Evolutionary conservation across 1,140 invertebrate genomes (phyloP), one percentile per base, ranked within the genome.

Genomic region (Eumeta japonica): DNA sequence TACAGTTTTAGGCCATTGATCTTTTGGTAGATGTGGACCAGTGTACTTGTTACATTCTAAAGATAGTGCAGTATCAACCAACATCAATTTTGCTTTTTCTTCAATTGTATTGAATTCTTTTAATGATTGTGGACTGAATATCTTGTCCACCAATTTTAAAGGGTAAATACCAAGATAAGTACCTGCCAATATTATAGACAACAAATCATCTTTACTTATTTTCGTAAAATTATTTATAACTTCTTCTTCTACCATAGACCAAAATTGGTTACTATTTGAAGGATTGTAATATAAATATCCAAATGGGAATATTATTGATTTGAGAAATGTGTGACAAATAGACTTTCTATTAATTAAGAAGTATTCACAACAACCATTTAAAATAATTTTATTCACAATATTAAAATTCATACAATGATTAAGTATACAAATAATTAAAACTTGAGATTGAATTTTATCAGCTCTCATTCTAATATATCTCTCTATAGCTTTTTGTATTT

Each of bases 91-190:
- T 14, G 73, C 52, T 16, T 52, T 37, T 41, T 65, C 55, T 32
- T 63, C 59, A 24, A 61, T 50, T 10, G 57, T 59, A 45, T 80
- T 76, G 16, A 88, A 50, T 42, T 79, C 78, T 29, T 81, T 74
- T 27, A 87, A 55, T 50, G 87, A 85, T 38, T 81, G 76, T 5
- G 77, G 64, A 40, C 78, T 82, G 40, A 87, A 84, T 28, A 88
- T 70, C 47, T 75, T 80, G 7, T 77, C 68, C 0, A 81, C 60
- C 55, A 86, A 82, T 49, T 83, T 81, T 1, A 83, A 28, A 5
- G 87, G 86, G 63, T 81, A 81, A 49, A 81, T 79, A 36, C 81
- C 66, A 10, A 86, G 50, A 63, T 85, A 88, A 27, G 84, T 73
- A 53, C 82, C 86, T 3, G 82, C 77, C 5, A 87, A 60, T 18